These are phyloP conservation scores for Prochilodus magdalenae DNA, from an alignment of 2,113 vertebrate genomes.

Conservation along the genomic window DNA sequence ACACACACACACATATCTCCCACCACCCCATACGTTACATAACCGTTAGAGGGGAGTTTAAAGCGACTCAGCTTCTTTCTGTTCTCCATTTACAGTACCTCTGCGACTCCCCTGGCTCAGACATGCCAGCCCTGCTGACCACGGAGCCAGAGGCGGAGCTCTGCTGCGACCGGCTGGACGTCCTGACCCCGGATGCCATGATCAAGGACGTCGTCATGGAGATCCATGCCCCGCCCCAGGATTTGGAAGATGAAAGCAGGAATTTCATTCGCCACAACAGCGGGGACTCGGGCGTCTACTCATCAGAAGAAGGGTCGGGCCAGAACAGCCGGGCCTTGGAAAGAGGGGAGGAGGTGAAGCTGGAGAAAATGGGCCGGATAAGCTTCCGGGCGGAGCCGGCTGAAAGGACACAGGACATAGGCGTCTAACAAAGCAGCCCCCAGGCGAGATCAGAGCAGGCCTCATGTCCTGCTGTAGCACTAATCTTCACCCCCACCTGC, in stretches of 20 bases:
- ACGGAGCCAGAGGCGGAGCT: constrained; percentile 53
- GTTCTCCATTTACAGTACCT: constrained; percentile 52
- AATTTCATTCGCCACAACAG: constrained; percentile 66
- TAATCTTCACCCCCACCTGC: not conserved
- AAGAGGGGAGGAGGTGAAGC: constrained; percentile 26
- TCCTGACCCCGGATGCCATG: constrained; percentile 17
- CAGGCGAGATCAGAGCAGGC: not conserved
- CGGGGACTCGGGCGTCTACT: constrained; percentile 73
- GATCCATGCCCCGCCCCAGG: not conserved
- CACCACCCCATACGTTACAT: too few relatives aligned
- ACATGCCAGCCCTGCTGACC: constrained; percentile 62
- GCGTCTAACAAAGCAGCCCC: constrained; percentile 46
- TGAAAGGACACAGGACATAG: constrained; percentile 49
- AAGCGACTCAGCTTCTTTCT: not conserved
- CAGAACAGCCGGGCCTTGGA: not conserved
- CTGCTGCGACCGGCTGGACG: constrained; percentile 55
- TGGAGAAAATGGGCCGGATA: constrained; percentile 36
- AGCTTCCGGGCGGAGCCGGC: constrained; percentile 23
- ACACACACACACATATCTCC: too few relatives aligned
- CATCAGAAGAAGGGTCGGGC: constrained; percentile 59
- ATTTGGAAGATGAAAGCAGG: constrained; percentile 39
- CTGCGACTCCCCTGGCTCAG: constrained; percentile 27
- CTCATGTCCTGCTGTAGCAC: not conserved
- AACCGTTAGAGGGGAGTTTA: not conserved
- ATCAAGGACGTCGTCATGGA: constrained; percentile 42